A percentile compares a stretch with the other conserved stretches of the same genome.
phyloP scores from a whole-genome alignment of 1,140 invertebrate species.

The Linepithema humile region DNA sequence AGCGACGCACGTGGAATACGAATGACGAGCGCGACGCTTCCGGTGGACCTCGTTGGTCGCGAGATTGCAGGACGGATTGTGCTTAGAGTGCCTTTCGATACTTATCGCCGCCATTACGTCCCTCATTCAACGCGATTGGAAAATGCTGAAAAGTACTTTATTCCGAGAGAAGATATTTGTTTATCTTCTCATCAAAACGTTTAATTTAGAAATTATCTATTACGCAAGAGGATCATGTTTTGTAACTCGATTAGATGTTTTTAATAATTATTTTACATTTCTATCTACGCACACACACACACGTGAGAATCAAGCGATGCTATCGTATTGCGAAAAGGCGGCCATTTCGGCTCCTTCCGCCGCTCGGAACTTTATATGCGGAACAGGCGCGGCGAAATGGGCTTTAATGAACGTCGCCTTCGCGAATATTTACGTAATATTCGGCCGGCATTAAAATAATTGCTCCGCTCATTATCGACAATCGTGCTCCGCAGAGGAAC shows the following conservation, averaged over 20 bases:
- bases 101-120: not conserved
- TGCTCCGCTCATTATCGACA: conserved; percentile 62
- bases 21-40: conserved; percentile 49
- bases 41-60: not conserved
- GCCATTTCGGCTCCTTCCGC: not conserved
- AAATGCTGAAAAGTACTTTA: not conserved
- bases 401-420: conserved; percentile 62
- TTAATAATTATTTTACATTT: not conserved
- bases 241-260: not conserved
- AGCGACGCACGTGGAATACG: conserved; percentile 52
- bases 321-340: too few relatives aligned
- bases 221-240: not conserved
- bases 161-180: not conserved
- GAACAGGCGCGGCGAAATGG: conserved; percentile 3
- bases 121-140: not conserved
- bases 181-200: not conserved
- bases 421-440: conserved; percentile 58
- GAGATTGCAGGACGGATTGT: not conserved
- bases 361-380: conserved; percentile 18
- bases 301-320: too few relatives aligned
- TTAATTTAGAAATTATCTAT: not conserved
- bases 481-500: conserved; percentile 43
- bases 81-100: not conserved
- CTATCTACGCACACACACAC: too few relatives aligned
- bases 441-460: conserved; percentile 61